phyloP scores from a whole-genome alignment of 2,113 vertebrate genomes.

The Edolisoma coerulescens region DNA sequence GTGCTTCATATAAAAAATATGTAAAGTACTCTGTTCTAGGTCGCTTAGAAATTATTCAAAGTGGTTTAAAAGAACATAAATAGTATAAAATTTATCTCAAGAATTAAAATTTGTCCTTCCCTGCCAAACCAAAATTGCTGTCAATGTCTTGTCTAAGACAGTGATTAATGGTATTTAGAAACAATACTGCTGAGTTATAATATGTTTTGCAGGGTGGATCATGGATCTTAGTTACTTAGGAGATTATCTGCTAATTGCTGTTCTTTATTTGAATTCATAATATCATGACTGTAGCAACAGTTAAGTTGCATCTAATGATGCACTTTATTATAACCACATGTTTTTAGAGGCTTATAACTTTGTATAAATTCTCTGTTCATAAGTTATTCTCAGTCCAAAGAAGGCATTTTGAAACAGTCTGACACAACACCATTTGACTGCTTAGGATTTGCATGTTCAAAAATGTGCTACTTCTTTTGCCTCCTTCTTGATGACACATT shows the following conservation, averaged over 20 bases:
- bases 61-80: not conserved
- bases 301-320: not conserved
- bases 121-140: not conserved
- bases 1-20: not conserved
- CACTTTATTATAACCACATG: not conserved
- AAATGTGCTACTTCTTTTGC: constrained; percentile 46
- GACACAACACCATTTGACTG: constrained; percentile 42
- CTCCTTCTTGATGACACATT: constrained; percentile 35
- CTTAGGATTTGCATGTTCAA: constrained; percentile 40
- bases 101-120: not conserved
- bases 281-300: not conserved
- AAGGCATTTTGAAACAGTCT: constrained; percentile 31
- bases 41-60: not conserved
- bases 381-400: not conserved
- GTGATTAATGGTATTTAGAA: not conserved
- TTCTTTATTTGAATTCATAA: constrained; percentile 8
- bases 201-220: not conserved
- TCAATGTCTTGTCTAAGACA: not conserved
- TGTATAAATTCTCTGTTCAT: constrained; percentile 1
- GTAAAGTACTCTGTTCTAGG: not conserved
- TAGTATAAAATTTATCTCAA: not conserved
- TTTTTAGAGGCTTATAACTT: constrained; percentile 11
- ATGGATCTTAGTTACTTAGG: not conserved
- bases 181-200: not conserved
- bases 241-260: constrained; percentile 10